Conservation (phyloP, 2,797 vertebrate species). For the Natrix natrix region DNA sequence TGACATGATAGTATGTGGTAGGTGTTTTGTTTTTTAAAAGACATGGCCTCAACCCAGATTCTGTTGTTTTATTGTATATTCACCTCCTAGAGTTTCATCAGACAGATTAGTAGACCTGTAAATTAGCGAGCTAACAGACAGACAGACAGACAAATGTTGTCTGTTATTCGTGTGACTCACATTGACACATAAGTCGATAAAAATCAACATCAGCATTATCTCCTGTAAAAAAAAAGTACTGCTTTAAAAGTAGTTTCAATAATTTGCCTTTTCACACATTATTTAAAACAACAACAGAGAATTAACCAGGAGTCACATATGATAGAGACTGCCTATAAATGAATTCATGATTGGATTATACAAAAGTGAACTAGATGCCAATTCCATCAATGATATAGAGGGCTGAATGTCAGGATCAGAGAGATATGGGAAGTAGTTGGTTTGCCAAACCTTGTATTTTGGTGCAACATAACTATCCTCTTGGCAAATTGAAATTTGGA, state of each 20-base stretch:
- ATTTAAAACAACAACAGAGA: neutral
- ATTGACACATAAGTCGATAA: neutral
- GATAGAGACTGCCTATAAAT: conserved; percentile 62
- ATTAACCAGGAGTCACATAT: conserved; percentile 59
- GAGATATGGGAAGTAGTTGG: conserved; percentile 42
- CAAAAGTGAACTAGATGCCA: conserved; percentile 46
- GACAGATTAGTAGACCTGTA: neutral
- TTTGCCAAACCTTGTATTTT: conserved; percentile 49
- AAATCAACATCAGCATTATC: neutral
- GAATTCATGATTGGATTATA: conserved; percentile 57
- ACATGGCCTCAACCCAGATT: neutral
- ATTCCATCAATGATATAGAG: conserved; percentile 32
- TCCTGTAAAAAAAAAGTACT: conserved; percentile 46
- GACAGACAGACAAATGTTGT: neutral
- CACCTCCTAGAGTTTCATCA: neutral
- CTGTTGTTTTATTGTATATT: neutral
- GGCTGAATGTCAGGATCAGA: conserved; percentile 50
- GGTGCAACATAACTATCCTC: conserved; percentile 49
- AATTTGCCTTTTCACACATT: conserved; percentile 48
- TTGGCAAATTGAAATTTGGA: conserved; percentile 55
- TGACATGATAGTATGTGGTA: neutral
- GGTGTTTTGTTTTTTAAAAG: neutral
- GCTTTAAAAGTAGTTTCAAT: conserved; percentile 47
- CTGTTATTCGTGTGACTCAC: neutral
- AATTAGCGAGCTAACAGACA: neutral